Evolutionary conservation across 2,113 vertebrate genomes (phyloP).

Genomic region (Labeo rohita): DNA sequence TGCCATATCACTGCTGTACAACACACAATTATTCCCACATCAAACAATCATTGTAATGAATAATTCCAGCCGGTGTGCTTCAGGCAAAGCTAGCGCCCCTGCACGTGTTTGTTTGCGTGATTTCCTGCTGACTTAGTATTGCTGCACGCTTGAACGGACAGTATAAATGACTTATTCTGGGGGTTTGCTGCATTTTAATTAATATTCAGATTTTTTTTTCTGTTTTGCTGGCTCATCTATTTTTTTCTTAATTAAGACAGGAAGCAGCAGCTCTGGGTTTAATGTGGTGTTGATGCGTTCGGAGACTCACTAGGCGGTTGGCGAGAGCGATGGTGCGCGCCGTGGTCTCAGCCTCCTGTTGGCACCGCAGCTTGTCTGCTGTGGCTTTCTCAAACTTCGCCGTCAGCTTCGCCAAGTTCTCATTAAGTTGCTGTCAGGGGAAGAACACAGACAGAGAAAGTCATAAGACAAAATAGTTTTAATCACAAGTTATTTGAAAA

Average conservation of each 20-base stretch:
- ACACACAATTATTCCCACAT: background rate
- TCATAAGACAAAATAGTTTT: background rate
- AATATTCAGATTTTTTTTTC: background rate
- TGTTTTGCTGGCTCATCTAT: background rate
- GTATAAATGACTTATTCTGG: background rate
- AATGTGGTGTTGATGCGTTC: background rate
- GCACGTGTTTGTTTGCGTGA: background rate
- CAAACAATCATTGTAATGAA: background rate
- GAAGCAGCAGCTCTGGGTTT: background rate
- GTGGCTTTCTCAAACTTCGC: conserved; percentile 92
- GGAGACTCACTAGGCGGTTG: conserved; percentile 89
- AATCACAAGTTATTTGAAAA: background rate
- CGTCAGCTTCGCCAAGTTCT: conserved; percentile 90
- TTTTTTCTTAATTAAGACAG: background rate
- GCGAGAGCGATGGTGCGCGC: conserved; percentile 87
- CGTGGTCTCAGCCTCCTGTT: conserved; percentile 89
- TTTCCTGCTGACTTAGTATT: background rate
- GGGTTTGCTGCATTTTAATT: background rate
- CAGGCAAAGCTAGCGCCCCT: background rate
- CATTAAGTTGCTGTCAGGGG: conserved; percentile 83
- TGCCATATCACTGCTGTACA: background rate
- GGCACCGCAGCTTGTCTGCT: conserved; percentile 89
- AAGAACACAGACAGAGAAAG: conserved; percentile 44
- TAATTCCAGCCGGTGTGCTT: background rate
- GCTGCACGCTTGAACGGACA: background rate